phyloP scores from a whole-genome alignment of 2,888 invertebrate genomes.

The Rhamnusium bicolor region DNA sequence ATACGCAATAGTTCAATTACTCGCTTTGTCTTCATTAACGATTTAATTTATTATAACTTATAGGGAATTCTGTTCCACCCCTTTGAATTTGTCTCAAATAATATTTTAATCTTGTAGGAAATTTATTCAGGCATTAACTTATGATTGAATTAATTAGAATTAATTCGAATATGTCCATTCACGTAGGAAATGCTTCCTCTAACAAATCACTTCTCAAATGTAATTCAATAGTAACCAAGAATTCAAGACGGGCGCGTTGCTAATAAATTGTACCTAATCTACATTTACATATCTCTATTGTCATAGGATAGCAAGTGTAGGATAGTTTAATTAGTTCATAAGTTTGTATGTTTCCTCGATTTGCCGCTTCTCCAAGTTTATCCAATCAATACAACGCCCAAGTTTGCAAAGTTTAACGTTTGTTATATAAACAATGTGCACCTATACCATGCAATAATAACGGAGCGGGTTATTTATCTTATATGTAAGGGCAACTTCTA shows the following conservation, averaged over 20 bases:
- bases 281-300: constrained; percentile 71
- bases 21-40: no score
- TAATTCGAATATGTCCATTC: constrained; percentile 36
- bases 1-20: no score
- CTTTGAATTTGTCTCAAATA: background rate
- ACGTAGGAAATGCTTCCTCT: constrained; percentile 33
- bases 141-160: constrained; percentile 30
- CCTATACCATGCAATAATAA: constrained; percentile 66
- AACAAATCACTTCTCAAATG: constrained; percentile 42
- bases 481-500: constrained; percentile 58
- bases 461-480: constrained; percentile 66
- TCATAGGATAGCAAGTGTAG: constrained; percentile 68
- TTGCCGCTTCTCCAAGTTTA: constrained; percentile 66
- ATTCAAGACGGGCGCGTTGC: constrained; percentile 52
- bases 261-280: constrained; percentile 59
- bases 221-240: constrained; percentile 54
- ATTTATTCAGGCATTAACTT: background rate
- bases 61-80: background rate
- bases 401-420: constrained; percentile 69
- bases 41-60: no score
- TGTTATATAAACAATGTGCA: constrained; percentile 70
- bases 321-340: constrained; percentile 72
- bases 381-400: constrained; percentile 68
- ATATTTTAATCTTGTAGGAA: background rate
- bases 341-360: constrained; percentile 69